A percentile compares a stretch with the other conserved stretches of the same genome.
phyloP scores from a whole-genome alignment of 2,888 invertebrate genomes.

The Formica aserva region DNA sequence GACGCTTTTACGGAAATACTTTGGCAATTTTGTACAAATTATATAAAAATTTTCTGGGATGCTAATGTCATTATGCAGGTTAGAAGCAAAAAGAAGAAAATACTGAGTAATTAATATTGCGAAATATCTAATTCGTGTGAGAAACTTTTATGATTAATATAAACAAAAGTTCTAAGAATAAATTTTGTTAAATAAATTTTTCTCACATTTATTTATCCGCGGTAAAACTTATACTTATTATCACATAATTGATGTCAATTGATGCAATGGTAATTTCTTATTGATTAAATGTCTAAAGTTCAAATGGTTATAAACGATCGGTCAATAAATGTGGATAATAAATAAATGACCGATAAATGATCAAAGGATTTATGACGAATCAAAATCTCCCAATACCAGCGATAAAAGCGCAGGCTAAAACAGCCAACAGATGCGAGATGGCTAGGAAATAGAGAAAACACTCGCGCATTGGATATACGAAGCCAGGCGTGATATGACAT shows the following conservation, averaged over 20 bases:
- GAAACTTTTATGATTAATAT: neutral
- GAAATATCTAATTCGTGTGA: neutral
- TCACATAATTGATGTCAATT: neutral
- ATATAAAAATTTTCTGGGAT: neutral
- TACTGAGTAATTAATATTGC: neutral
- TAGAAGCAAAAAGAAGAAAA: neutral
- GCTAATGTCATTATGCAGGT: neutral
- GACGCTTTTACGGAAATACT: neutral
- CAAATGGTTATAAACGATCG: neutral
- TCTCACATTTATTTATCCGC: neutral
- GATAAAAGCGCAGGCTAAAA: conserved; percentile 52
- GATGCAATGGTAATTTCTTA: neutral
- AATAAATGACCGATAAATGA: neutral
- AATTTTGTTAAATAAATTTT: neutral
- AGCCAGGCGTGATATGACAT: conserved; percentile 72
- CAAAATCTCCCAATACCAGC: conserved; percentile 55
- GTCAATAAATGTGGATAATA: neutral
- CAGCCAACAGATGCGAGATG: conserved; percentile 59
- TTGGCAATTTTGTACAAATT: neutral
- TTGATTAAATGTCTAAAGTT: neutral
- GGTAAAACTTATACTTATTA: neutral
- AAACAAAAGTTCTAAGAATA: neutral
- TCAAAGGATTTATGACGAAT: conserved; percentile 35
- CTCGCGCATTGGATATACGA: conserved; percentile 58
- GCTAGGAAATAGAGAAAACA: conserved; percentile 68